These are phyloP conservation scores for Dendroctonus ponderosae DNA, from an alignment of 1,140 invertebrate species.

Conservation along the genomic window DNA sequence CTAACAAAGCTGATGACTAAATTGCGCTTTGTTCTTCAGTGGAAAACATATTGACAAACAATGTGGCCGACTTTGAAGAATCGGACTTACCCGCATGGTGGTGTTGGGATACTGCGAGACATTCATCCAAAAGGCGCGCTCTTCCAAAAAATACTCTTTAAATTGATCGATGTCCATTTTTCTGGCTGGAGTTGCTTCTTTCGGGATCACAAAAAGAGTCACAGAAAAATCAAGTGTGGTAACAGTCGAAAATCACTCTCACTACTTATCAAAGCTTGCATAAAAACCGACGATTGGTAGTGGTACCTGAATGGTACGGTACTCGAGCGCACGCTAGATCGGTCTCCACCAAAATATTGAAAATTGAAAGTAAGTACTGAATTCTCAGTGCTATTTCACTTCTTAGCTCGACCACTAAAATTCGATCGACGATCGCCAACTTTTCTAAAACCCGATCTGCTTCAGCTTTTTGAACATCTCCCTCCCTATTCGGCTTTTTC, in stretches of 20 bases:
- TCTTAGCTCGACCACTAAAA: conserved; percentile 1
- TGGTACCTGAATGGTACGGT: conserved; percentile 12
- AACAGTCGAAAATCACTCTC: background rate
- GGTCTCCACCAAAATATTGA: conserved; percentile 5
- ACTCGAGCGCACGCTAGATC: conserved; percentile 11
- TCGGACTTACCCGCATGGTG: conserved; percentile 13
- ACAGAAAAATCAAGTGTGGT: background rate
- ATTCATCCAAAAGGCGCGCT: conserved; percentile 15
- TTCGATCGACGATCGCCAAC: background rate
- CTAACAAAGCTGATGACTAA: too few species aligned
- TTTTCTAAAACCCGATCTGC: conserved; percentile 5
- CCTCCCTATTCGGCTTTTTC: conserved; percentile 2
- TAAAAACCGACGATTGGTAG: conserved; percentile 5
- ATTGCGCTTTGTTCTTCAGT: too few species aligned
- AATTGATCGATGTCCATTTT: conserved; percentile 15
- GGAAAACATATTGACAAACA: too few species aligned
- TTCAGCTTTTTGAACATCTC: conserved; percentile 13
- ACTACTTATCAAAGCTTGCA: conserved; percentile 4
- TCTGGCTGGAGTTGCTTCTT: background rate
- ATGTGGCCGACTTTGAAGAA: background rate
- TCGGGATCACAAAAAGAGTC: conserved; percentile 4
- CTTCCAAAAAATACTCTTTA: conserved; percentile 14
- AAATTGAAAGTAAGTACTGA: conserved; percentile 15
- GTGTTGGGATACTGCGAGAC: conserved; percentile 25
- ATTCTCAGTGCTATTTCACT: conserved; percentile 1